A percentile compares a stretch with the other conserved stretches of the same genome.
phyloP scores from a whole-genome alignment of 2,113 vertebrate genomes.

The Channa argus region DNA sequence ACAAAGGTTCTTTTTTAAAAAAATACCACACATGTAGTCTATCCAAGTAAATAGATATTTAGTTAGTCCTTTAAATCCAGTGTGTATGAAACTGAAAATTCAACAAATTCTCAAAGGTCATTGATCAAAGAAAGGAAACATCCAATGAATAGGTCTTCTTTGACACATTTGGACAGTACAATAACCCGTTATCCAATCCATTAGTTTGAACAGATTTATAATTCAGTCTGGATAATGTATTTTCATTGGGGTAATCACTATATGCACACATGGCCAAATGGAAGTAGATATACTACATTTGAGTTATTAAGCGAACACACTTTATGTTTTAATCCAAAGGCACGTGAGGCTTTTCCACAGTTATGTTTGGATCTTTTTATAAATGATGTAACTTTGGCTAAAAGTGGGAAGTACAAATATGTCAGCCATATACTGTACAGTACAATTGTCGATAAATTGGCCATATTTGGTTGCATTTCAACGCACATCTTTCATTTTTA shows the following conservation, averaged over 20 bases:
- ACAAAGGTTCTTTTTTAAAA: no score
- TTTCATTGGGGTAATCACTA: conserved; percentile 15
- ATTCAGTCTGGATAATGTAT: conserved; percentile 17
- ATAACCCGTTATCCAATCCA: conserved; percentile 31
- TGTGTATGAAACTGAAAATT: no score
- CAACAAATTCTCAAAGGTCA: neutral
- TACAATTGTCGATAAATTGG: neutral
- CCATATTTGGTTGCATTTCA: neutral
- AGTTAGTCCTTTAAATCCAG: no score
- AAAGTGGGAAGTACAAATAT: neutral
- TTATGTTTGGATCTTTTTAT: no score
- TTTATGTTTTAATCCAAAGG: neutral
- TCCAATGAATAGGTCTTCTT: neutral
- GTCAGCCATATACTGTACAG: neutral
- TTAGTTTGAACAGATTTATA: conserved; percentile 28
- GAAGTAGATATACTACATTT: neutral
- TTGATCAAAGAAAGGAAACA: conserved; percentile 28
- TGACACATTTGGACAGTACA: conserved; percentile 3
- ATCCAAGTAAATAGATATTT: no score
- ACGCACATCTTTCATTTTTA: neutral
- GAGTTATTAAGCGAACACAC: neutral
- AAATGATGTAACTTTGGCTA: no score
- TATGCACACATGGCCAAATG: neutral
- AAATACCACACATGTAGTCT: no score
- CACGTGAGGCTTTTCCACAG: no score